Evolutionary conservation across 1,140 invertebrate species (phyloP).

Genomic region (Cardiocondyla obscurior): DNA sequence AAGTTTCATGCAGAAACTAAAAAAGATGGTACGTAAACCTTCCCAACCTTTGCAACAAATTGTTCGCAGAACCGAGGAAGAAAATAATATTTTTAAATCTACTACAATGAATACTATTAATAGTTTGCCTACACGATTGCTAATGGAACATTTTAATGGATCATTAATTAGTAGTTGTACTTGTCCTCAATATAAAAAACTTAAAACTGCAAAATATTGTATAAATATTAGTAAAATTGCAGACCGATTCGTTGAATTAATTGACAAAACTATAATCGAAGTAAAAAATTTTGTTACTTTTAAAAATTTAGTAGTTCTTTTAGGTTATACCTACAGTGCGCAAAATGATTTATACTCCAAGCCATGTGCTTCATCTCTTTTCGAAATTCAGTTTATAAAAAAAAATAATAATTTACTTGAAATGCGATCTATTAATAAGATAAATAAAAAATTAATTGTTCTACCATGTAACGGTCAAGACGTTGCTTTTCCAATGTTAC

Average conservation of each 20-base stretch:
- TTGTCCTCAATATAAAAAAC: constrained; percentile 17
- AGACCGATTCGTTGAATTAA: background rate
- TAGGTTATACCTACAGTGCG: background rate
- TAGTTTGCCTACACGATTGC: background rate
- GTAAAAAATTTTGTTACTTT: constrained; percentile 2
- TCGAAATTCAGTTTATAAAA: constrained; percentile 1
- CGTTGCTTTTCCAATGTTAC: constrained; percentile 5
- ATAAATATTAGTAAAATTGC: constrained; percentile 8
- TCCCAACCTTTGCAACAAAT: background rate
- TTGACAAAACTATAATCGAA: constrained; percentile 19
- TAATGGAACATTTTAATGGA: constrained; percentile 18
- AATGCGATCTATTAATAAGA: background rate
- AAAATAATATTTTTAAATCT: constrained; percentile 1
- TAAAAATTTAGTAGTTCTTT: background rate
- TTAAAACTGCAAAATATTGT: constrained; percentile 4
- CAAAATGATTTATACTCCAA: constrained; percentile 10
- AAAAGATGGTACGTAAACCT: background rate
- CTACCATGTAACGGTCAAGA: background rate
- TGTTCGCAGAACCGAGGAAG: background rate
- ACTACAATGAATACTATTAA: background rate
- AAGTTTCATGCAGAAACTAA: constrained; percentile 2
- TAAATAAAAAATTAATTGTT: background rate
- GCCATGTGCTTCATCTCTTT: background rate
- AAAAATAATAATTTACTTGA: constrained; percentile 1
- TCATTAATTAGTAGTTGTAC: constrained; percentile 8